Conservation (phyloP, 2,888 invertebrate genomes). For the Petrolisthes cinctipes region DNA sequence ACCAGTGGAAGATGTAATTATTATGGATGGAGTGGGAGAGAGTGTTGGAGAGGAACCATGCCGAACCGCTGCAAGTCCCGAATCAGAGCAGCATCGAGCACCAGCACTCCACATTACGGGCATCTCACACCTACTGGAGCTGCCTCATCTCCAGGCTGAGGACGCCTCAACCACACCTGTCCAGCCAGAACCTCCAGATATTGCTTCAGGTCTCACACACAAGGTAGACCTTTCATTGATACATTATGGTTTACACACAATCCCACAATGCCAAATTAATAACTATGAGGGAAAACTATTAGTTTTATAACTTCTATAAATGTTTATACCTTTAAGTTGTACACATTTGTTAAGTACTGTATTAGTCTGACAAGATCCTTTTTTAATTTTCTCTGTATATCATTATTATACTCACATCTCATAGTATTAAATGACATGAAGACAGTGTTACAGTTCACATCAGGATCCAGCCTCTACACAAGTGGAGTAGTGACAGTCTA, state of each 20-base stretch:
- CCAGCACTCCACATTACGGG: background rate
- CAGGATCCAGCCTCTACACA: no score
- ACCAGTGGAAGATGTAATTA: constrained; percentile 29
- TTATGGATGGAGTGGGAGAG: constrained; percentile 5
- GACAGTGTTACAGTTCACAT: no score
- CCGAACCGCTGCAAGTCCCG: constrained; percentile 3
- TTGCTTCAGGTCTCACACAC: constrained; percentile 39
- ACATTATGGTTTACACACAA: background rate
- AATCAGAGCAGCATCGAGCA: background rate
- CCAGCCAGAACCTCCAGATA: constrained; percentile 45
- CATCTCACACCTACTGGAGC: constrained; percentile 31
- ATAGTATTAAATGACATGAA: no score
- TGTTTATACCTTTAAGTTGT: no score
- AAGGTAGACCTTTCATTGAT: constrained; percentile 22
- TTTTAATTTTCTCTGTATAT: no score
- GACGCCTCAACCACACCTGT: constrained; percentile 10
- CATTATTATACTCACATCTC: no score
- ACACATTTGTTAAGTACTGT: no score
- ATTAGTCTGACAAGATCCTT: no score
- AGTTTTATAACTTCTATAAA: no score
- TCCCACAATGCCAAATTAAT: no score
- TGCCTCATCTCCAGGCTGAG: constrained; percentile 32
- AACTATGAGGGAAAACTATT: no score
- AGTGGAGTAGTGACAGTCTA: no score
- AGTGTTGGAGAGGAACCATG: constrained; percentile 28